Evolutionary conservation across 2,797 vertebrate species (phyloP), one percentile per base, ranked within the genome.

Genomic region (Decapterus maruadsi): DNA sequence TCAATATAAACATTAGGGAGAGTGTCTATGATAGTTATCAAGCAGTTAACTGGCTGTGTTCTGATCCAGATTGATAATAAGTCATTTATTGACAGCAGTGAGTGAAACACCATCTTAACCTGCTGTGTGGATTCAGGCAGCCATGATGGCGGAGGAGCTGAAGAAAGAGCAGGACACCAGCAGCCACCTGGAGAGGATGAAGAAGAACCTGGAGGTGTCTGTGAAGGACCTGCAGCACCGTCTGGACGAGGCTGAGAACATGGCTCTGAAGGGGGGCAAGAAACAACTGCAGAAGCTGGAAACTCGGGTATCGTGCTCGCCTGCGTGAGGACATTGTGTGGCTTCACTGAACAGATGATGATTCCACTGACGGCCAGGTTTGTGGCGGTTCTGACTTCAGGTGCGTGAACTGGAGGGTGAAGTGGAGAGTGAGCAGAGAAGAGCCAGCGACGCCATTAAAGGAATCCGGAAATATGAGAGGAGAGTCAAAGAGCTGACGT

Each of bases 121-220:
- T 20, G 2, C 42, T 57, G 50, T 79, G 40, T 54, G 29, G 8
- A 12, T 53, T 26, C 34, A 97, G 97, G 96, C 96, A 0, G 95
- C 96, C 83, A 96, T 96, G 96, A 97, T 97, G 96, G 96, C 96
- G 0, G 90, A 91, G 73, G 86, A 88, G 77, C 81, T 90, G 71
- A 97, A 97, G 93, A 97, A 97, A 87, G 95, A 95, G 81, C 96
- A 97, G 89, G 96, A 97, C 85, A 96, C 96, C 84, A 96, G 95
- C 0, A 93, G 95, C 61, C 96, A 97, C 75, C 92, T 96, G 84
- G 96, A 97, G 86, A 92, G 96, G 72, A 96, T 96, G 96, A 97
- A 95, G 88, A 96, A 96, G 90, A 96, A 96, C 91, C 72, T 95
- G 68, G 96, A 90, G 68, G 64, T 20, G 4, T 86, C 85, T 8